These are phyloP conservation scores for Microplitis manilae DNA, from an alignment of 2,888 invertebrate species.

Conservation along the genomic window DNA sequence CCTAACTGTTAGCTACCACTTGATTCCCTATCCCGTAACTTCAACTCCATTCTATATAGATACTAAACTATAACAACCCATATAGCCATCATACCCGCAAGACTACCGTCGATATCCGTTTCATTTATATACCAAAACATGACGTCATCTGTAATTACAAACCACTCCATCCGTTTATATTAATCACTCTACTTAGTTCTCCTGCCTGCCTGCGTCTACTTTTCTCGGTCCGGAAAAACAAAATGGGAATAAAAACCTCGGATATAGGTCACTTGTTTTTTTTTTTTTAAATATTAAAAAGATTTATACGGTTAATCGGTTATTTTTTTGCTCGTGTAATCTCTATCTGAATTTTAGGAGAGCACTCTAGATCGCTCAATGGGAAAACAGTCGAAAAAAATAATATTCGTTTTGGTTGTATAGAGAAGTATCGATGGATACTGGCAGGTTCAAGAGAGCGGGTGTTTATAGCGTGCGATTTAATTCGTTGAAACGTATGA, in stretches of 20 bases:
- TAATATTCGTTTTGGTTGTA: slow-evolving; percentile 13
- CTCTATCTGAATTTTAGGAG: slow-evolving; percentile 33
- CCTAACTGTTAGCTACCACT: slow-evolving; percentile 37
- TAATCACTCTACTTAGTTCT: no score
- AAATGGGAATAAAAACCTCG: no score
- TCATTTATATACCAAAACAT: slow-evolving; percentile 31
- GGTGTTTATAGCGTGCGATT: slow-evolving; percentile 32
- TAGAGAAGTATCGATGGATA: slow-evolving; percentile 29
- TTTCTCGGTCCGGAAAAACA: no score
- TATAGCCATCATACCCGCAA: neutral
- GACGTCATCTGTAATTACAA: slow-evolving; percentile 34
- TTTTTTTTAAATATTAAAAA: neutral
- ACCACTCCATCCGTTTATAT: slow-evolving; percentile 1
- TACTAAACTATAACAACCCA: neutral
- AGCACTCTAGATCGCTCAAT: slow-evolving; percentile 15
- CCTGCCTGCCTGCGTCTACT: no score
- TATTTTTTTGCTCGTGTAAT: slow-evolving; percentile 32
- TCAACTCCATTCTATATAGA: slow-evolving; percentile 22
- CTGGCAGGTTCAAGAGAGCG: neutral
- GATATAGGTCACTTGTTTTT: no score
- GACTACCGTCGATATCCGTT: neutral
- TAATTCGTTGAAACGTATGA: slow-evolving; percentile 36
- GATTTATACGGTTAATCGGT: slow-evolving; percentile 14
- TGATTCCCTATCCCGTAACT: slow-evolving; percentile 32
- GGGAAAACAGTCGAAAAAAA: slow-evolving; percentile 22